A percentile compares a stretch with the other conserved stretches of the same genome.
Evolutionary conservation across 2,888 invertebrate genomes (phyloP).

Genomic region (Morpho achilles): DNA sequence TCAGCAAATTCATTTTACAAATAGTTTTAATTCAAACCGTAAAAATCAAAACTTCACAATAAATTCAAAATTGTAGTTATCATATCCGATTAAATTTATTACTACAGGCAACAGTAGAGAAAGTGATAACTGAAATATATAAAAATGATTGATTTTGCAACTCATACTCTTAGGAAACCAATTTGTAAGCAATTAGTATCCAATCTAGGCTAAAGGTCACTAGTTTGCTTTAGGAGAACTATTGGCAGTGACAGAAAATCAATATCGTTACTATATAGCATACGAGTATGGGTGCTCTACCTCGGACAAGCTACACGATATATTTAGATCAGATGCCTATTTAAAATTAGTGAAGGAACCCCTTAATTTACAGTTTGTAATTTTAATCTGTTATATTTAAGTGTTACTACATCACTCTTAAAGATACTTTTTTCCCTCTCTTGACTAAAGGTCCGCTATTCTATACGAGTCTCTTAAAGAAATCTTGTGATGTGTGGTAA

Average conservation of each 20-base stretch:
- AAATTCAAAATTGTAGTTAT: too few species aligned
- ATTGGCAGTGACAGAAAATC: conserved; percentile 21
- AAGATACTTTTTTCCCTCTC: too few species aligned
- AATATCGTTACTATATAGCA: conserved; percentile 13
- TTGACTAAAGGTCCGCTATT: too few species aligned
- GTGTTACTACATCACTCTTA: too few species aligned
- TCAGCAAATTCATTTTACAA: too few species aligned
- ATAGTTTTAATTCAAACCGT: too few species aligned
- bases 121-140: background rate
- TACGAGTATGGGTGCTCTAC: conserved; percentile 1
- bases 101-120: background rate
- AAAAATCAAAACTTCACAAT: too few species aligned
- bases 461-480: too few species aligned
- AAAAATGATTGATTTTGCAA: conserved; percentile 12
- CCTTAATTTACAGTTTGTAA: too few species aligned
- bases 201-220: conserved; percentile 24
- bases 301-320: conserved; percentile 1
- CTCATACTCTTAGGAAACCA: conserved; percentile 12
- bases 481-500: too few species aligned
- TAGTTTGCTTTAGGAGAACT: conserved; percentile 10
- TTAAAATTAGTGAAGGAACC: too few species aligned
- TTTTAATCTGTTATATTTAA: too few species aligned
- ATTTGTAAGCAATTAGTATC: conserved; percentile 22
- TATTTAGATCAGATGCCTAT: background rate
- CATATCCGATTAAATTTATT: background rate